Percentiles rank a stretch among this genome's conserved stretches.
These are phyloP conservation scores for Cydia fagiglandana DNA, from an alignment of 1,140 invertebrate genomes.

Conservation along the genomic window DNA sequence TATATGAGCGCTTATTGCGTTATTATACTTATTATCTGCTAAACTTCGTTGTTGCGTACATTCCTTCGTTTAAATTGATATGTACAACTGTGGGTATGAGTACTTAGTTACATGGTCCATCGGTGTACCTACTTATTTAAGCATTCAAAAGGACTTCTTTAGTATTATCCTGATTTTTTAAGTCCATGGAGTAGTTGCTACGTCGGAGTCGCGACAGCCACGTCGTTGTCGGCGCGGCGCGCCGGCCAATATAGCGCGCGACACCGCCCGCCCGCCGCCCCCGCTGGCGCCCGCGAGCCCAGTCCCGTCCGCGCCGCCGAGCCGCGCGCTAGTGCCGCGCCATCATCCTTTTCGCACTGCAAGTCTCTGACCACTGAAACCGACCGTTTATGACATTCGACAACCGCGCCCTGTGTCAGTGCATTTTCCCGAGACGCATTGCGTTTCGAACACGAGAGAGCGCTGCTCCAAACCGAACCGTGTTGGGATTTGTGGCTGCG, in stretches of 20 bases:
- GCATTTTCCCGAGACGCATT: conserved; percentile 64
- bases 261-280: conserved; percentile 44
- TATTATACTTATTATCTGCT: neutral
- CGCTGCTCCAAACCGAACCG: conserved; percentile 50
- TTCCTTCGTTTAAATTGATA: neutral
- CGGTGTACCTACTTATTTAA: neutral
- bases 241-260: conserved; percentile 37
- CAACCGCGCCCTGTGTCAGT: conserved; percentile 76
- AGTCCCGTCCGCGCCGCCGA: conserved; percentile 67
- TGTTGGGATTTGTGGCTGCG: conserved; percentile 54
- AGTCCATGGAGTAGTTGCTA: conserved; percentile 28
- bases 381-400: conserved; percentile 74
- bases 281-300: conserved; percentile 39
- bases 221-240: conserved; percentile 41
- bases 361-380: conserved; percentile 72
- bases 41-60: conserved; percentile 5
- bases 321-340: conserved; percentile 50
- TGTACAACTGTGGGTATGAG: neutral
- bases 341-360: conserved; percentile 45
- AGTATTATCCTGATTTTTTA: neutral
- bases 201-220: conserved; percentile 43
- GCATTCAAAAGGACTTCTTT: neutral
- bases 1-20: neutral
- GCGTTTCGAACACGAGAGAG: conserved; percentile 68
- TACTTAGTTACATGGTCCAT: neutral